These are phyloP conservation scores for Tethea ocularis DNA, from an alignment of 2,888 invertebrate genomes.

Conservation along the genomic window DNA sequence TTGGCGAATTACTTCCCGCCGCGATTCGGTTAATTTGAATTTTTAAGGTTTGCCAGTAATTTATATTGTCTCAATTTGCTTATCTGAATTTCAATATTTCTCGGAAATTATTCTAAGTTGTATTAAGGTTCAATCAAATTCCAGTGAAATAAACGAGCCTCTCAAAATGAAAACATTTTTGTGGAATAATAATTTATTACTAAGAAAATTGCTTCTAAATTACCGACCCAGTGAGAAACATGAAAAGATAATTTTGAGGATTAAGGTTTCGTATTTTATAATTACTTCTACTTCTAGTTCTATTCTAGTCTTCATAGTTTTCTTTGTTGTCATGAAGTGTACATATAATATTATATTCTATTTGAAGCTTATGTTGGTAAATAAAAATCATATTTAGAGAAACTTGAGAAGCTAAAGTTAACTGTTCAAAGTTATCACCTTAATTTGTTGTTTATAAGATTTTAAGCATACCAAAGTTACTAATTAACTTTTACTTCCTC, in stretches of 20 bases:
- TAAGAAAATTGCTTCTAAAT: not conserved
- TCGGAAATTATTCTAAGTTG: not conserved
- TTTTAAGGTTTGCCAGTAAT: slow-evolving; percentile 1
- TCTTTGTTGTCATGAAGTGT: no score
- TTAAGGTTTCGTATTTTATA: no score
- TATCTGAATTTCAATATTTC: slow-evolving; percentile 2
- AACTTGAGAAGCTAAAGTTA: not conserved
- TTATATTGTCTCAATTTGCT: slow-evolving; percentile 5
- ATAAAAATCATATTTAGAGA: not conserved
- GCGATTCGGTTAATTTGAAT: slow-evolving; percentile 6
- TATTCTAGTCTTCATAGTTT: no score
- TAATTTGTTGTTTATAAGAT: not conserved
- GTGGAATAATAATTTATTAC: no score
- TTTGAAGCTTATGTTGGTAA: no score
- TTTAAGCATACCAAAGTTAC: not conserved
- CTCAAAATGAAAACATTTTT: not conserved
- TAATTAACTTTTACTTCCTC: not conserved
- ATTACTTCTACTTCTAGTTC: no score
- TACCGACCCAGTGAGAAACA: no score
- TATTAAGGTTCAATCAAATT: not conserved
- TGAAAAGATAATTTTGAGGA: no score
- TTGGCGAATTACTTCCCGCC: not conserved
- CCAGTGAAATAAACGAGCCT: not conserved
- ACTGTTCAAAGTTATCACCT: not conserved
- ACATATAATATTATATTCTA: no score